Evolutionary conservation across 2,888 invertebrate genomes (phyloP).

Genomic region (Mycalesis mineus): DNA sequence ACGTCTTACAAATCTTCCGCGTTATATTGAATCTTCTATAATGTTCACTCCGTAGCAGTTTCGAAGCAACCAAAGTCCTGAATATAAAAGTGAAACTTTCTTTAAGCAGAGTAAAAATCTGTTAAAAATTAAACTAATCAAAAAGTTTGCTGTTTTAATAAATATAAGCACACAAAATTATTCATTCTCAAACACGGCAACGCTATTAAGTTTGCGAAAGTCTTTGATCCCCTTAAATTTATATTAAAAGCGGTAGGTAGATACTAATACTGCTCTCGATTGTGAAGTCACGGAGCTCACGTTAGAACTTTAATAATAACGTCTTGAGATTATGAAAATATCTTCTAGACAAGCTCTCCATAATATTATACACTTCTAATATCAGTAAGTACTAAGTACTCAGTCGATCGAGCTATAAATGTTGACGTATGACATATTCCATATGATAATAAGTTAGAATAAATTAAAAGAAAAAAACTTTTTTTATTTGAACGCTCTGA

Average conservation of each 20-base stretch:
- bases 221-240: slow-evolving; percentile 10
- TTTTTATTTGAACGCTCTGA: too few species aligned
- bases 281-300: slow-evolving; percentile 7
- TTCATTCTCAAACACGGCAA: slow-evolving; percentile 5
- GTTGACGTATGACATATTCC: too few species aligned
- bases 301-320: slow-evolving; percentile 7
- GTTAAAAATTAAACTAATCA: background rate
- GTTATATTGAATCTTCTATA: too few species aligned
- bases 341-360: background rate
- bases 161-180: slow-evolving; percentile 6
- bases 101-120: slow-evolving; percentile 1
- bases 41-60: too few species aligned
- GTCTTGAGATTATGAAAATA: slow-evolving; percentile 11
- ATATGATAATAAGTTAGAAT: too few species aligned
- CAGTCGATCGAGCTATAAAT: too few species aligned
- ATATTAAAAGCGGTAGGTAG: slow-evolving; percentile 2
- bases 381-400: too few species aligned
- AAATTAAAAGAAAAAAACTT: too few species aligned
- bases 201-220: slow-evolving; percentile 6
- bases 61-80: too few species aligned
- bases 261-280: slow-evolving; percentile 6
- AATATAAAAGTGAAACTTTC: too few species aligned
- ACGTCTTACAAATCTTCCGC: too few species aligned
- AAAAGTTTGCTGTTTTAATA: background rate
- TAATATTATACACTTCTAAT: background rate